phyloP scores from a whole-genome alignment of 2,797 vertebrate genomes.

The Notoglanidium macrostoma region DNA sequence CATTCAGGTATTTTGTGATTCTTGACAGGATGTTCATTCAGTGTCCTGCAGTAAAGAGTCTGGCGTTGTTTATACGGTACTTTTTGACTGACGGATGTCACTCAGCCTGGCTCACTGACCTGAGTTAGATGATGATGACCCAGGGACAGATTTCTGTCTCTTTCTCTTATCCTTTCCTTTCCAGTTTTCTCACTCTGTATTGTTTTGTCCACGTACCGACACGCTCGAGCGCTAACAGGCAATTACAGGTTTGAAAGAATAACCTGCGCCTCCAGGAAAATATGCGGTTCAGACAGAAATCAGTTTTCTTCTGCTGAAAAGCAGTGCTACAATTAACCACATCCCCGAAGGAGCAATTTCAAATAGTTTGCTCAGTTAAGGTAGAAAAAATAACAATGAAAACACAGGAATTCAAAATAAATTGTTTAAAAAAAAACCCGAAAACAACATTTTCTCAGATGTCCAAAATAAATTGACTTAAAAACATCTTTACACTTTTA shows the following conservation, averaged over 20 bases:
- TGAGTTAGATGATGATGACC: not conserved
- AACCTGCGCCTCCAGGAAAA: slow-evolving; percentile 53
- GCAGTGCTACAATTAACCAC: slow-evolving; percentile 51
- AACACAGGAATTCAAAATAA: not conserved
- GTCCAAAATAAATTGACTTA: not conserved
- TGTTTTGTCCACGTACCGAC: not conserved
- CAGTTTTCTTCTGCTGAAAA: slow-evolving; percentile 10
- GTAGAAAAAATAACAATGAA: not conserved
- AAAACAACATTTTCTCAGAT: too few relatives aligned
- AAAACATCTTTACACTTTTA: too few relatives aligned
- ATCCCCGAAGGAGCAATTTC: not conserved
- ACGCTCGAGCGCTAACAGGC: slow-evolving; percentile 22
- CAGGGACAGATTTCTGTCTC: not conserved
- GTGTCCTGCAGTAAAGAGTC: not conserved
- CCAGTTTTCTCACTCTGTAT: too few relatives aligned
- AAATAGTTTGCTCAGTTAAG: not conserved
- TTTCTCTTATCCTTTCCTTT: not conserved
- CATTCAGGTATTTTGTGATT: not conserved
- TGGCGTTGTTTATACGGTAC: not conserved
- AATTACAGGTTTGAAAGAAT: slow-evolving; percentile 66
- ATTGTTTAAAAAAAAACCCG: not conserved
- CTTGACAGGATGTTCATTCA: not conserved
- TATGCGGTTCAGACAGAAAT: slow-evolving; percentile 44
- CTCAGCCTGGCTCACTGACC: too few relatives aligned
- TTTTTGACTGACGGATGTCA: not conserved